A percentile compares a stretch with the other conserved stretches of the same genome.
phyloP scores from a whole-genome alignment of 2,888 invertebrate species.

The Erebia ligea region DNA sequence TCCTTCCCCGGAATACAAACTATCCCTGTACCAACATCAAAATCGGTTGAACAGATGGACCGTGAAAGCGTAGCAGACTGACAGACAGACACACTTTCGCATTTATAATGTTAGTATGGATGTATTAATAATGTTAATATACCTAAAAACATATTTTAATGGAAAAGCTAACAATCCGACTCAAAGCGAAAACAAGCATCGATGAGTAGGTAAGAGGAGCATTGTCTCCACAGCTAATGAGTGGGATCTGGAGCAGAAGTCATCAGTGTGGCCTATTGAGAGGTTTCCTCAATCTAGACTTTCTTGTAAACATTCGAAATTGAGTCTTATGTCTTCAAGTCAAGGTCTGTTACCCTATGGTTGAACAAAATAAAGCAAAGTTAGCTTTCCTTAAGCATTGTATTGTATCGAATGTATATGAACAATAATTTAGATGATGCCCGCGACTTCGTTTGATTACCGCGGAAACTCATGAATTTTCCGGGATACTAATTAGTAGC shows the following conservation, averaged over 20 bases:
- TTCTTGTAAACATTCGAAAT: background rate
- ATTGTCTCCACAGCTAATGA: slow-evolving; percentile 40
- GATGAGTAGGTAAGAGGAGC: slow-evolving; percentile 22
- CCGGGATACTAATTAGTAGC: background rate
- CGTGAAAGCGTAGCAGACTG: too few species aligned
- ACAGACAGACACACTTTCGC: too few species aligned
- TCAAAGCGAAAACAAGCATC: slow-evolving; percentile 22
- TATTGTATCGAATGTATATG: background rate
- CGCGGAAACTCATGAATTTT: background rate
- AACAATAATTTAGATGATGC: background rate
- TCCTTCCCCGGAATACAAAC: too few species aligned
- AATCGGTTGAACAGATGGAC: too few species aligned
- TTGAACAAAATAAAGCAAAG: background rate
- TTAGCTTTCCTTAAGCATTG: slow-evolving; percentile 7
- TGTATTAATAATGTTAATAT: too few species aligned
- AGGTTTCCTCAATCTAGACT: slow-evolving; percentile 19
- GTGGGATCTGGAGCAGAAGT: slow-evolving; percentile 41
- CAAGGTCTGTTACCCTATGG: background rate
- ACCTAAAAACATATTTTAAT: background rate
- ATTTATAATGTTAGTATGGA: too few species aligned
- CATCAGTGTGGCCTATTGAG: slow-evolving; percentile 33
- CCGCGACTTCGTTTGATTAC: too few species aligned
- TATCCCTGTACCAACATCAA: too few species aligned
- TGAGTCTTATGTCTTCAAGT: background rate
- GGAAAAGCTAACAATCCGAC: slow-evolving; percentile 2